Evolutionary conservation across 2,797 vertebrate genomes (phyloP), one percentile per base, ranked within the genome.

Genomic region (Peromyscus melanophrys): DNA sequence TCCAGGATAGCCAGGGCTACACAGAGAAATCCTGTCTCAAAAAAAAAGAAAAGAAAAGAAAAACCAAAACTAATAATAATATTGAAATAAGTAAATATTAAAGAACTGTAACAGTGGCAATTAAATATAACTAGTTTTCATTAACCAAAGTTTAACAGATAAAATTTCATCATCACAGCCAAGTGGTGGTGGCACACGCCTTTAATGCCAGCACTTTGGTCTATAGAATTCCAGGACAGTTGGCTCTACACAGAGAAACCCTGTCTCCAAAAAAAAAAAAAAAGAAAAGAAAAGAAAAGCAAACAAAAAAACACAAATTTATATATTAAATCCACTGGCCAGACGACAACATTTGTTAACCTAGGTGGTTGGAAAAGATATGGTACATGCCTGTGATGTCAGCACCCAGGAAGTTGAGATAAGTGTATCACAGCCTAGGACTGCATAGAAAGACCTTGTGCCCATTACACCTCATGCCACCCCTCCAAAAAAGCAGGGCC

Each of bases 121-220:
- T 9, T 65, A 12, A 96, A 69, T 69, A 92, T 87, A 95, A 97
- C 92, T 96, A 94, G 73, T 95, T 92, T 90, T 34, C 77, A 89
- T 71, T 77, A 96, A 73, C 61, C 85, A 90, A 76, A 86, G 16
- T 29, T 90, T 90, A 57, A 95, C 82, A 89, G 55, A 43, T 31
- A 95, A 94, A 93, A 95, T n/a, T 76, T 59, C 31, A 86, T 31
- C 92, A 86, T 31, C 92, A 67, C 89, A 61, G 34, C 67, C 34
- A 69, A 69, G 67, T 19, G 34, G 34, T n/a, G 34, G 17, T n/a
- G 67, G 67, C 16, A 69, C 34, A 69, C 16, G 6, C 34, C 34
- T 69, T 69, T 69, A 69, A 69, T 19, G 17, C 16, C 34, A 69
- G 67, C 67, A n/a, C 67, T 61, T 21, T 61, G 59, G 23, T 61